Evolutionary conservation across 2,113 vertebrate genomes (phyloP).

Genomic region (Bucco capensis): DNA sequence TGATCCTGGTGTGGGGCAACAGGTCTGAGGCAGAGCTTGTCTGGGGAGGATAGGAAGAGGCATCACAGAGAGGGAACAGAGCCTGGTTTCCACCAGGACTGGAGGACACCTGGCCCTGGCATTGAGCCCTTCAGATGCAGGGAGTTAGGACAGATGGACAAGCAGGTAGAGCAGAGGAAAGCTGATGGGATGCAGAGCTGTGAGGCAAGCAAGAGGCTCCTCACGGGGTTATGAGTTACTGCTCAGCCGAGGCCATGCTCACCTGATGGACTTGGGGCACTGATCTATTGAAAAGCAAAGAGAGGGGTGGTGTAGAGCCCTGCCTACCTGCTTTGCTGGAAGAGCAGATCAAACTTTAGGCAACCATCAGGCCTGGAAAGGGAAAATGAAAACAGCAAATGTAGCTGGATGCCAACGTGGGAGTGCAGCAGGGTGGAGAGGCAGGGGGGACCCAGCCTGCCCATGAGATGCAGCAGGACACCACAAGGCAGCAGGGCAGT

Average conservation of each 20-base stretch:
- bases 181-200: accelerated
- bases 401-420: accelerated
- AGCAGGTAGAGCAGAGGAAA: neutral
- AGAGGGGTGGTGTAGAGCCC: no score
- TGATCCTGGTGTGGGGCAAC: neutral
- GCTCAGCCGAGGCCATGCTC: neutral
- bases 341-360: neutral
- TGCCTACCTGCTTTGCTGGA: neutral
- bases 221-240: accelerated
- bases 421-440: neutral
- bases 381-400: neutral
- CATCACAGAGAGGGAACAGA: neutral
- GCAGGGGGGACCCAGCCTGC: neutral
- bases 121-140: neutral
- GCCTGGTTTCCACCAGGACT: neutral
- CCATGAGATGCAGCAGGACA: accelerated
- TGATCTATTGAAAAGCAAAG: neutral
- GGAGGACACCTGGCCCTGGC: neutral
- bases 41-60: neutral
- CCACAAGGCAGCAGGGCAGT: neutral
- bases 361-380: neutral
- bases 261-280: neutral
- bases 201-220: accelerated
- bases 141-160: neutral
- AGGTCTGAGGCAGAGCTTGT: neutral